phyloP scores from a whole-genome alignment of 2,113 vertebrate species.

The Nanorana parkeri region DNA sequence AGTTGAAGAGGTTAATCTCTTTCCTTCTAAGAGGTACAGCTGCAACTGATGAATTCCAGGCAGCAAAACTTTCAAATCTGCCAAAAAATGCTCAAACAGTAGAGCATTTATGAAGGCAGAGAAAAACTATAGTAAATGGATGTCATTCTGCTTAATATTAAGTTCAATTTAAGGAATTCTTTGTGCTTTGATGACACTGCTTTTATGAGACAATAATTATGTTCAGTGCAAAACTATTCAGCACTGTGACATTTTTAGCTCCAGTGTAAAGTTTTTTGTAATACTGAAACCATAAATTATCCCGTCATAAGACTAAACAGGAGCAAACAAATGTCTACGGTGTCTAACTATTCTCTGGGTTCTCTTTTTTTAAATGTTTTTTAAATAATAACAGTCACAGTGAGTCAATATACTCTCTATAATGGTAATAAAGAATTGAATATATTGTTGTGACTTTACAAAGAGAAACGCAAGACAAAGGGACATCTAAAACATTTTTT shows the following conservation, averaged over 20 bases:
- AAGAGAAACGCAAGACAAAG: too few relatives aligned
- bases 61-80: slow-evolving; percentile 50
- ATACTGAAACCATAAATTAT: too few relatives aligned
- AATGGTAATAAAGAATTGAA: too few relatives aligned
- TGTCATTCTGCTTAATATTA: slow-evolving; percentile 39
- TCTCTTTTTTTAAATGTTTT: too few relatives aligned
- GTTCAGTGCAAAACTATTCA: slow-evolving; percentile 5
- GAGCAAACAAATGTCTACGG: too few relatives aligned
- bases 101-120: slow-evolving; percentile 46
- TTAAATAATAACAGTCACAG: too few relatives aligned
- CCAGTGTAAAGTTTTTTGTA: too few relatives aligned
- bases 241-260: neutral
- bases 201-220: slow-evolving; percentile 4
- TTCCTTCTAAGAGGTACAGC: slow-evolving; percentile 43
- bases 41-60: slow-evolving; percentile 48
- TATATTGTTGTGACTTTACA: too few relatives aligned
- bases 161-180: slow-evolving; percentile 27
- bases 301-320: too few relatives aligned
- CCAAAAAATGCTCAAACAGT: slow-evolving; percentile 34
- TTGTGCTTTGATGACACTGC: slow-evolving; percentile 32
- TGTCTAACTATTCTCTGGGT: too few relatives aligned
- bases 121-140: slow-evolving; percentile 41
- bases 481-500: too few relatives aligned
- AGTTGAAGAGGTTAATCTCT: slow-evolving; percentile 54
- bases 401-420: too few relatives aligned